phyloP scores from a whole-genome alignment of 2,888 invertebrate species.

The Hemistola chrysoprasaria region DNA sequence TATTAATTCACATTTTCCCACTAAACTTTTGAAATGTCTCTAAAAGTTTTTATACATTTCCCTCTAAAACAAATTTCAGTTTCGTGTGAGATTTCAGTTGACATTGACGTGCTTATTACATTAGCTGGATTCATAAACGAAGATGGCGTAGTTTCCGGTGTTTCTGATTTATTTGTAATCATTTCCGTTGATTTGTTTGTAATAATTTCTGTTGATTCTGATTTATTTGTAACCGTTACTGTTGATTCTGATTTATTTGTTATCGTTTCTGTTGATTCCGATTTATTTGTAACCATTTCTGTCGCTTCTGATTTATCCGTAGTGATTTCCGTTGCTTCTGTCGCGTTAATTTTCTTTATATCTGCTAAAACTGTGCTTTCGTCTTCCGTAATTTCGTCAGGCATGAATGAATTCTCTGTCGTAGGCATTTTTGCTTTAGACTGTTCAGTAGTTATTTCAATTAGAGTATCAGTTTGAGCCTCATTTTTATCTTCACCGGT shows the following conservation, averaged over 20 bases:
- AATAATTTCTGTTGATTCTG: constrained; percentile 27
- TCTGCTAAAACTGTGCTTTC: constrained; percentile 29
- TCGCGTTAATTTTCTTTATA: constrained; percentile 27
- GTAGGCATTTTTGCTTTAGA: constrained; percentile 49
- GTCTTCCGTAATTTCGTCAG: constrained; percentile 67
- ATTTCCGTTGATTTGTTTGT: constrained; percentile 38
- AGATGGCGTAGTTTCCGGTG: constrained; percentile 55
- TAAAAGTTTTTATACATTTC: constrained; percentile 88
- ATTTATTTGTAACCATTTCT: constrained; percentile 23
- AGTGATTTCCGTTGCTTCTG: constrained; percentile 36
- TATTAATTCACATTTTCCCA: too few relatives aligned
- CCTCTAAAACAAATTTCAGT: constrained; percentile 95
- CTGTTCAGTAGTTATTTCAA: constrained; percentile 46
- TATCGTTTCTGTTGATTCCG: constrained; percentile 36
- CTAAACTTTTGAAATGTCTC: constrained; percentile 56
- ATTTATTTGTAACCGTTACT: constrained; percentile 23
- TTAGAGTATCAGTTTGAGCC: constrained; percentile 34
- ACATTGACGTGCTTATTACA: constrained; percentile 88
- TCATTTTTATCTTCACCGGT: constrained; percentile 12
- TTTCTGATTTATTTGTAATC: too few relatives aligned
- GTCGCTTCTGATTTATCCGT: constrained; percentile 18
- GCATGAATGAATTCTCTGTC: constrained; percentile 63
- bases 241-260: constrained; percentile 27
- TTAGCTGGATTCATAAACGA: constrained; percentile 77
- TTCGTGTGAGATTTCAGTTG: constrained; percentile 91